A percentile compares a stretch with the other conserved stretches of the same genome.
Evolutionary conservation across 2,797 vertebrate species (phyloP).

Genomic region (Cirrhinus molitorella): DNA sequence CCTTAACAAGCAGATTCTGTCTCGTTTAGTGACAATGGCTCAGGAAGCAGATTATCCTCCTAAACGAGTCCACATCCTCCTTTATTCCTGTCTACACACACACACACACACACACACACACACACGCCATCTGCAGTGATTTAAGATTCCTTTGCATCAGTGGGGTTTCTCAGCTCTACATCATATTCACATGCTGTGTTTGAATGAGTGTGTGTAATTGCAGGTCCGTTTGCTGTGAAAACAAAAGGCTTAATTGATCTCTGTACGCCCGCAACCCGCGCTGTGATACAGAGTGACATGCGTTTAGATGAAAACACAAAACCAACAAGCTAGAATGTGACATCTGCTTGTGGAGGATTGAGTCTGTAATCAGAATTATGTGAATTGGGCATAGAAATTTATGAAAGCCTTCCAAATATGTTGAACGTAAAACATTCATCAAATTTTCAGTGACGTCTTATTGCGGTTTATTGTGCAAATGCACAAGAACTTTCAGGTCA

Average conservation of each 20-base stretch:
- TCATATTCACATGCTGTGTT: slow-evolving; percentile 67
- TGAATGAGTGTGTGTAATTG: slow-evolving; percentile 68
- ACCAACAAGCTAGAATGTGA: slow-evolving; percentile 8
- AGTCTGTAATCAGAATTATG: slow-evolving; percentile 17
- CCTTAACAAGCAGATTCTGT: slow-evolving; percentile 67
- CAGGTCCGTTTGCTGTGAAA: slow-evolving; percentile 62
- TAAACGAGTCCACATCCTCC: slow-evolving; percentile 65
- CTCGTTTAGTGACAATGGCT: slow-evolving; percentile 67
- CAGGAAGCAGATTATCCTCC: slow-evolving; percentile 67
- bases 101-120: background rate
- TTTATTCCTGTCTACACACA: slow-evolving; percentile 50
- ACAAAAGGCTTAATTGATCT: slow-evolving; percentile 37
- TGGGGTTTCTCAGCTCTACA: slow-evolving; percentile 70
- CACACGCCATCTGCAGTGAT: slow-evolving; percentile 61
- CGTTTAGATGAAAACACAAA: background rate
- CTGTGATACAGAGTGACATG: background rate
- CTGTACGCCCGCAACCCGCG: too few relatives aligned
- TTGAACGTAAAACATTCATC: slow-evolving; percentile 13
- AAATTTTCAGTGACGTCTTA: background rate
- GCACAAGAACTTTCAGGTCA: background rate
- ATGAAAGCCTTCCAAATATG: slow-evolving; percentile 6
- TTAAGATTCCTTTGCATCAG: slow-evolving; percentile 70
- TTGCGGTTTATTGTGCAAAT: background rate
- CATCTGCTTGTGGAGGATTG: slow-evolving; percentile 1
- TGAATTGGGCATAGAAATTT: background rate